These are phyloP conservation scores for Chrysocyon brachyurus DNA, from an alignment of 2,797 vertebrate species.

Conservation along the genomic window DNA sequence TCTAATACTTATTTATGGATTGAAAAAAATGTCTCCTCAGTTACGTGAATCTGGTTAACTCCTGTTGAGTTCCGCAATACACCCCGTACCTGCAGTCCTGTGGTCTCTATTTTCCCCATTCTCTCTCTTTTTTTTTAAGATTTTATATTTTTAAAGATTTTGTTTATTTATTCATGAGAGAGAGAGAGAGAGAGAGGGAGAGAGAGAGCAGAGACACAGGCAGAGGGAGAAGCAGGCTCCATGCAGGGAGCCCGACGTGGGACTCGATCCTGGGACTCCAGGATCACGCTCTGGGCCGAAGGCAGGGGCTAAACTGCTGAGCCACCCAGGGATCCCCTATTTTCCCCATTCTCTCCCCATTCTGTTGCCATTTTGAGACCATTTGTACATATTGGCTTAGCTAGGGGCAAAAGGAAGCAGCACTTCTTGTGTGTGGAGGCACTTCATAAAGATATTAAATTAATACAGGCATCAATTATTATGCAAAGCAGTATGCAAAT, in stretches of 20 bases:
- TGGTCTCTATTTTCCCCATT: background rate
- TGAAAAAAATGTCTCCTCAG: background rate
- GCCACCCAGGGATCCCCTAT: background rate
- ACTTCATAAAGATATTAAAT: conserved; percentile 36
- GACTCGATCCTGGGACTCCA: too few species aligned
- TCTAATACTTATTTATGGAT: background rate
- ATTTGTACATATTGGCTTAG: background rate
- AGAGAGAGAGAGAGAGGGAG: too few species aligned
- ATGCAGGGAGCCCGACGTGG: too few species aligned
- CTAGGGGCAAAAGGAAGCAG: background rate
- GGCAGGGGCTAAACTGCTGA: too few species aligned
- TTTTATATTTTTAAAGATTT: too few species aligned
- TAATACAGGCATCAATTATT: conserved; percentile 9
- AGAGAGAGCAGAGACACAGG: too few species aligned
- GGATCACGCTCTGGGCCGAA: too few species aligned
- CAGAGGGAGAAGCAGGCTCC: too few species aligned
- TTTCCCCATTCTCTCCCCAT: background rate
- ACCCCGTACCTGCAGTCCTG: background rate
- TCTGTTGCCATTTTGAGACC: background rate
- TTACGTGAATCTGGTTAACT: background rate
- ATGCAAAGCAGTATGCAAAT: conserved; percentile 60
- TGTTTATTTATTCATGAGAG: too few species aligned
- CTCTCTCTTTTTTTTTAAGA: background rate
- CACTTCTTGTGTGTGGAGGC: background rate
- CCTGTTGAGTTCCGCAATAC: background rate